These are phyloP conservation scores for Gastracanthus pulcherrimus DNA, from an alignment of 2,888 invertebrate genomes.

Conservation along the genomic window DNA sequence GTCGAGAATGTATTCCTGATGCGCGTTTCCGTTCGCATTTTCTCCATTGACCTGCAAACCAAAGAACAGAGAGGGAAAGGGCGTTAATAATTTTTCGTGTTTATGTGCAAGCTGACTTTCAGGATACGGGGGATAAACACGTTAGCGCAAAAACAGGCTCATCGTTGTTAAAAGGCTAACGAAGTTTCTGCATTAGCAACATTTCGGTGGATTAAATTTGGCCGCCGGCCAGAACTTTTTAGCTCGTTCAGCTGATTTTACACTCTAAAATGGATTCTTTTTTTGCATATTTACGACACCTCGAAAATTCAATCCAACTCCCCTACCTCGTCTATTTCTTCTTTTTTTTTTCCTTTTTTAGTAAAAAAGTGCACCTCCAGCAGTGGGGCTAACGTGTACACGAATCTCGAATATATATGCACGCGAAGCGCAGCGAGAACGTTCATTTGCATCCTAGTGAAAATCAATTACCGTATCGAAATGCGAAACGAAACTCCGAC, in stretches of 20 bases:
- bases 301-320: slow-evolving; percentile 11
- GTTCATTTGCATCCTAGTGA: slow-evolving; percentile 37
- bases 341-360: not conserved
- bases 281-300: slow-evolving; percentile 8
- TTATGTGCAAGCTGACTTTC: not conserved
- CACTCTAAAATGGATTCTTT: not conserved
- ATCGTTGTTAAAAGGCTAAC: not conserved
- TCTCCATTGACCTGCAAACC: slow-evolving; percentile 76
- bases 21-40: slow-evolving; percentile 80
- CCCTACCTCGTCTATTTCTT: not conserved
- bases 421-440: not conserved
- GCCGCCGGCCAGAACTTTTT: slow-evolving; percentile 30
- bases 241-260: slow-evolving; percentile 11
- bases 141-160: not conserved
- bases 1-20: slow-evolving; percentile 94
- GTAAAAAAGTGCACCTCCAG: not conserved
- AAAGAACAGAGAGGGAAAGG: slow-evolving; percentile 39
- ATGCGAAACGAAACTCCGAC: not conserved
- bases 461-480: slow-evolving; percentile 30
- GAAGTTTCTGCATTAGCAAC: slow-evolving; percentile 1
- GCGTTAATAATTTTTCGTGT: not conserved
- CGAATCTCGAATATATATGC: not conserved
- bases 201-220: slow-evolving; percentile 12
- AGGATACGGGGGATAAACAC: not conserved
- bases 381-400: not conserved